Conservation (phyloP, 2,888 invertebrate genomes). For the Acronicta aceris region DNA sequence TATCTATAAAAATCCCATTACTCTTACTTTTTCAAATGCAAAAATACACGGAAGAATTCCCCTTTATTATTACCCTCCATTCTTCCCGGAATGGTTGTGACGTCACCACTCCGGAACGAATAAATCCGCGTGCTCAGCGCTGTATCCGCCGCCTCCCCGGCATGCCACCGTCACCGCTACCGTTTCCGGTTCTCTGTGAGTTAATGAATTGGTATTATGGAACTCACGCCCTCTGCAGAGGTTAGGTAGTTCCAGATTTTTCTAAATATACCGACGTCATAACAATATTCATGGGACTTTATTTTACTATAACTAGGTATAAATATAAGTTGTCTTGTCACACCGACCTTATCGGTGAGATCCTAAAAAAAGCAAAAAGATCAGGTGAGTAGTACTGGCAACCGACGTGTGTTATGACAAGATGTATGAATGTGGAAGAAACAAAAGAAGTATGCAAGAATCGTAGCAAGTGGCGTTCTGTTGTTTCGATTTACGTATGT, state of each 20-base stretch:
- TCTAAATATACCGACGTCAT: background rate
- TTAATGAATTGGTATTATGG: constrained; percentile 49
- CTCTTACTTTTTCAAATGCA: background rate
- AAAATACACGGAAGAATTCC: constrained; percentile 9
- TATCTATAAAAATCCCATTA: no score
- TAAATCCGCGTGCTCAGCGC: constrained; percentile 55
- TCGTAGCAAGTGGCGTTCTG: no score
- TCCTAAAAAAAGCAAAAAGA: no score
- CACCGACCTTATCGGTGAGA: no score
- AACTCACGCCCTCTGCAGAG: constrained; percentile 15
- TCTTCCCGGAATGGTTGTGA: constrained; percentile 37
- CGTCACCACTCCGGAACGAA: constrained; percentile 53
- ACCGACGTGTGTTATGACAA: no score
- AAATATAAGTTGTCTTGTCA: no score
- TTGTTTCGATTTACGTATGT: no score
- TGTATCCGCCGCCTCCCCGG: constrained; percentile 52
- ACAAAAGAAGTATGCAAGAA: no score
- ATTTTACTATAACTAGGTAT: no score
- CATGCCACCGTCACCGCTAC: constrained; percentile 42
- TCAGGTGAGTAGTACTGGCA: no score
- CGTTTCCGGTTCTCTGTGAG: constrained; percentile 48
- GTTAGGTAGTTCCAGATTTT: constrained; percentile 4
- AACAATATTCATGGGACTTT: no score
- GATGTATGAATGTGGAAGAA: no score
- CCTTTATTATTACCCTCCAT: constrained; percentile 24